Evolutionary conservation across 2,797 vertebrate genomes (phyloP).

Genomic region (Cyprinodon diabolis): DNA sequence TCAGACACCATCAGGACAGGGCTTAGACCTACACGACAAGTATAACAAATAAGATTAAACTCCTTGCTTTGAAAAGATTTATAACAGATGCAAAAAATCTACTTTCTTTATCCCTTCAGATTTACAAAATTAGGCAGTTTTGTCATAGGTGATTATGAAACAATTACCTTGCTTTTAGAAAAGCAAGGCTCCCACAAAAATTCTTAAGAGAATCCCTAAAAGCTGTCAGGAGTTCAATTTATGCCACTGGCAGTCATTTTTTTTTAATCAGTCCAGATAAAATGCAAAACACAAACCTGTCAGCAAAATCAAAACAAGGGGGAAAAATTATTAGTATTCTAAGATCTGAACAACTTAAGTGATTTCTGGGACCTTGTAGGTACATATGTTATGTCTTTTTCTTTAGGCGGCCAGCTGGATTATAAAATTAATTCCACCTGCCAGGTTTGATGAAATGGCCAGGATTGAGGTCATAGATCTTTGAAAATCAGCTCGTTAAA

Average conservation of each 20-base stretch:
- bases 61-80: constrained; percentile 25
- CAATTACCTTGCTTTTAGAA: constrained; percentile 4
- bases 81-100: constrained; percentile 9
- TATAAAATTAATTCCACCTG: constrained; percentile 9
- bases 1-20: constrained; percentile 14
- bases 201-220: neutral
- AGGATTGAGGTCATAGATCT: constrained; percentile 25
- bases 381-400: neutral
- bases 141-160: constrained; percentile 13
- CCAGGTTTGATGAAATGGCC: constrained; percentile 24
- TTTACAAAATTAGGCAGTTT: constrained; percentile 27
- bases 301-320: neutral
- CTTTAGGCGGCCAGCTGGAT: neutral
- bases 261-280: neutral
- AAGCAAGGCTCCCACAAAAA: neutral
- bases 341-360: neutral
- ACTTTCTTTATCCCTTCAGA: constrained; percentile 26
- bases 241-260: neutral
- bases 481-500: constrained; percentile 32
- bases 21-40: constrained; percentile 29
- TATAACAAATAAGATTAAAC: constrained; percentile 5
- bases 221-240: neutral
- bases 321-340: neutral
- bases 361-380: neutral
- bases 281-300: neutral